Evolutionary conservation across 1,140 invertebrate species (phyloP), one percentile per base, ranked within the genome.

Genomic region (Magallana ariakensis): DNA sequence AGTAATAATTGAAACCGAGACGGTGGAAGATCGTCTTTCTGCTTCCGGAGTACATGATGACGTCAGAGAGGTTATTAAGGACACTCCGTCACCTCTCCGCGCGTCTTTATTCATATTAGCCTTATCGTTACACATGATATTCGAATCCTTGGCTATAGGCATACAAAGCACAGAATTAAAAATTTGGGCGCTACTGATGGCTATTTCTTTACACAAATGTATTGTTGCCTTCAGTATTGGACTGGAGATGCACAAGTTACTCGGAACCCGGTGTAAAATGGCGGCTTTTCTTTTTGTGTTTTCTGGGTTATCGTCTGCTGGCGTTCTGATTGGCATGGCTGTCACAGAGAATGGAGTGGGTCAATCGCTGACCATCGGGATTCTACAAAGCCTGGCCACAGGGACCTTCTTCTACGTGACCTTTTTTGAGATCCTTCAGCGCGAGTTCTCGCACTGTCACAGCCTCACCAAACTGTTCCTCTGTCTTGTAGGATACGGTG

Each of bases 341-440:
- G 81, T 95, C 92, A 33, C 91, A 95, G 86, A 91, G n/a, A 88
- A 90, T 46, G 46, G 58, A 0, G 10, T 54, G 3, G 56, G 83
- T 22, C 91, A 94, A 5, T 87, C 91, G n/a, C 80, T 96, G 22
- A 85, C 94, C 13, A 95, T 94, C 89, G 95, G 94, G 0, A 90
- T 95, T 62, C 92, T 96, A 33, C 95, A 96, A 91, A 95, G 95
- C 26, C 85, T 98, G n/a, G 97, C 98, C 16, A 97, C 97, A n/a
- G 98, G 98, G 53, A 98, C 97, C 0, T 96, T 99, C 57, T 94
- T 98, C 0, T 98, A 98, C 93, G 97, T 98, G 62, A 98, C 97
- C 0, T 97, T 98, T 55, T 97, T 97, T 92, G 98, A 99, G 95
- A 97, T 99, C 56, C 94, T 99, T 55, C 97, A 93, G 11, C 92